phyloP scores from a whole-genome alignment of 2,797 vertebrate genomes.

The Amblyraja radiata region DNA sequence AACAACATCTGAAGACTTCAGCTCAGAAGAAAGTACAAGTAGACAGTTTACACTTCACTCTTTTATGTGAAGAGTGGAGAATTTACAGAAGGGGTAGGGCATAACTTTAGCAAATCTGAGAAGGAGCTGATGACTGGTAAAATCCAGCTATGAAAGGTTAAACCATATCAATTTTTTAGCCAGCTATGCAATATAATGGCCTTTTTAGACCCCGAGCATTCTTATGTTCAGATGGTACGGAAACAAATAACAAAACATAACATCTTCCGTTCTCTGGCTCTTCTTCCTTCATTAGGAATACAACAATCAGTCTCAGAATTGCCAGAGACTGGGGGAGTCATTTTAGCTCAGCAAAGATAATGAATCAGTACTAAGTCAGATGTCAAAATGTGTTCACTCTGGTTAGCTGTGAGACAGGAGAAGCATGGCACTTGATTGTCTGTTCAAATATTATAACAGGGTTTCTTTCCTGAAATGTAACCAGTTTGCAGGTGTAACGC shows the following conservation, averaged over 20 bases:
- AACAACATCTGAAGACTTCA: background rate
- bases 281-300: too few relatives aligned
- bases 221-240: background rate
- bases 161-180: background rate
- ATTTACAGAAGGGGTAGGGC: background rate
- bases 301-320: too few relatives aligned
- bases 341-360: too few relatives aligned
- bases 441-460: background rate
- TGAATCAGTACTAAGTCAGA: background rate
- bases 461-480: background rate
- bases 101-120: background rate
- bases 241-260: background rate
- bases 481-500: background rate
- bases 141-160: background rate
- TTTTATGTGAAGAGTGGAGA: background rate
- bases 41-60: background rate
- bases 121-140: background rate
- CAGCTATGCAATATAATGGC: background rate
- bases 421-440: too few relatives aligned
- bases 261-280: background rate
- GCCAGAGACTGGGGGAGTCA: too few relatives aligned
- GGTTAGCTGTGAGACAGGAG: too few relatives aligned
- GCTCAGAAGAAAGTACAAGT: background rate
- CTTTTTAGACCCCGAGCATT: background rate
- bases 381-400: too few relatives aligned